Evolutionary conservation across 1,140 invertebrate genomes (phyloP).

Genomic region (Drosophila grimshawi): DNA sequence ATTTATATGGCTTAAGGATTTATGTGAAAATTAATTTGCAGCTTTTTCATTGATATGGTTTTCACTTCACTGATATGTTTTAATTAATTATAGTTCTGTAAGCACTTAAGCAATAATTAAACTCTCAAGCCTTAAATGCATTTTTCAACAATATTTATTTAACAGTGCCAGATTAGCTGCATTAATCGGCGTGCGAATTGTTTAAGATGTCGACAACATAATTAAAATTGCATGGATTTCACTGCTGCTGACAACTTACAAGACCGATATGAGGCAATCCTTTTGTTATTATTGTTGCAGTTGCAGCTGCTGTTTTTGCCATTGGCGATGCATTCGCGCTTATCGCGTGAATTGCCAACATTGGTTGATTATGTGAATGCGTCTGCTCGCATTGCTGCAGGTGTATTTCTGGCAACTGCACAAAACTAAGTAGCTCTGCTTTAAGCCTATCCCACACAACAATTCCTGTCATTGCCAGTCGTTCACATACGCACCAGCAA

Average conservation of each 20-base stretch:
- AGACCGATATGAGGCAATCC: slow-evolving; percentile 35
- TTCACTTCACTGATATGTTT: too few species aligned
- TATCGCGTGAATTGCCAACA: slow-evolving; percentile 43
- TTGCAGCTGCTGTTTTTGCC: slow-evolving; percentile 17
- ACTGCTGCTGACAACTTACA: not conserved
- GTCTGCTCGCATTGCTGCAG: slow-evolving; percentile 9
- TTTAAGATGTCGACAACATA: slow-evolving; percentile 33
- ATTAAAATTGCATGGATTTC: slow-evolving; percentile 57
- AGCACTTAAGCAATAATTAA: not conserved
- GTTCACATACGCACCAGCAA: slow-evolving; percentile 37
- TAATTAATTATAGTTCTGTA: not conserved
- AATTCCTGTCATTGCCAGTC: slow-evolving; percentile 62
- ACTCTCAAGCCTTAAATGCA: not conserved
- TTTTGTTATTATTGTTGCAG: not conserved
- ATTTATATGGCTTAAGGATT: not conserved
- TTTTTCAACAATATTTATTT: too few species aligned
- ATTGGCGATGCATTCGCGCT: slow-evolving; percentile 30
- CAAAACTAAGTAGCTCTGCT: slow-evolving; percentile 58
- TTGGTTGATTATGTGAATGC: slow-evolving; percentile 3
- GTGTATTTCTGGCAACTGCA: slow-evolving; percentile 29
- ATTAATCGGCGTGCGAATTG: not conserved
- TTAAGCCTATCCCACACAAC: slow-evolving; percentile 25
- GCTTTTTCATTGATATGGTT: not conserved
- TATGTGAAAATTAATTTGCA: not conserved
- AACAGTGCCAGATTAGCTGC: too few species aligned